Base-by-base conservation (phyloP, 2,888 invertebrate species). In the Parelbella ahira region DNA sequence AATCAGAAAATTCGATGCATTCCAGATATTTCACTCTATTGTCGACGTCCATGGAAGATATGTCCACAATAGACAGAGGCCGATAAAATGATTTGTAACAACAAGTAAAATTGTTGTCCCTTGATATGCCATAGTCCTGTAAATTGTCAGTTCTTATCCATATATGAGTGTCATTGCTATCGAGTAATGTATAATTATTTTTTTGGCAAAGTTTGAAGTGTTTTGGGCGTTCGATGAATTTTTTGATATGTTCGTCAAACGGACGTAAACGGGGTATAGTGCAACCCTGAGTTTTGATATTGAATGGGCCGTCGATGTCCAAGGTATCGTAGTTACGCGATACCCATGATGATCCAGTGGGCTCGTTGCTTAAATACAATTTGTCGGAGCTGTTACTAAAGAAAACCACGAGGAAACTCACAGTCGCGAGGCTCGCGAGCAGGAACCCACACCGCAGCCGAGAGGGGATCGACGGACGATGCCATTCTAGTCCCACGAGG, bases 201-300 rank as follows among this genome's bases (percentile, higher is more conserved):
- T 81, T 82, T n/a, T 80, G 72, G 48, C 91, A 90, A 51, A 90
- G 90, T 21, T 79, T 74, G 13, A 90, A 68, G 3, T 74, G 68
- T 15, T 74, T 68, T 3, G 89, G 89, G 6, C 72, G 70, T 36
- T 72, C 65, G 28, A 91, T 82, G 55, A 88, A 92, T 48, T 81
- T 78, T 49, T 72, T 80, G 15, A 92, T 79, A 21, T 77, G 71
- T 2, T 83, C 68, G 59, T 93, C 91, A 51, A 90, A 89, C 0
- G 92, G 89, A 50, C 89, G 83, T 54, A 93, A 71, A 1, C 88
- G 88, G 0, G 93, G 92, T 51, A 93, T 92, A 4, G 90, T 89
- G 61, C 93, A 93, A 10, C 93, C 93, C 44, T 84, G 75, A 4
- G 91, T 92, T 58, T 89, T 87, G 34, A 93, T 89, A 1, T 91